Evolutionary conservation across 1,140 invertebrate genomes (phyloP), one percentile per base, ranked within the genome.

Genomic region (Magallana gigas): DNA sequence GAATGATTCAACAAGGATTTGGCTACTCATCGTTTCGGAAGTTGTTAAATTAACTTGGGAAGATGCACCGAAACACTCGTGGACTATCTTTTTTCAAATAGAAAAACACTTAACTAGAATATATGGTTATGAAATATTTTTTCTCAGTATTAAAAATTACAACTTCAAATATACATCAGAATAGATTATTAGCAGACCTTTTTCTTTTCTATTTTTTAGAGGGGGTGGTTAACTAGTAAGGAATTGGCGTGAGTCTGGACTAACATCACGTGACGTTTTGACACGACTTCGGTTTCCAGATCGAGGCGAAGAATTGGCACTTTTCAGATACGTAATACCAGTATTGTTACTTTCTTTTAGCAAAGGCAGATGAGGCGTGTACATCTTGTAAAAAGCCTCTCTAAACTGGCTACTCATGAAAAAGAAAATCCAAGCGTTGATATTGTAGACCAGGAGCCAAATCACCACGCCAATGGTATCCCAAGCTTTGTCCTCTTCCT

Each of bases 331-430:
- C 4, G 83, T 58, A 36, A 23, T 59, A 2, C 83, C 83, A 8
- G 83, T 84, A 48, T 16, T 62, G 16, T 84, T 59, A 16, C 57
- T 59, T 1, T 59, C 58, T 8, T 59, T 60, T 36, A 48, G 16
- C 83, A 59, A 36, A 9, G 57, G 59, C 1, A 59, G n/a, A 6
- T 62, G 18, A 84, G n/a, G 57, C 7, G 57, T 62, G 12, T 84
- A 84, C 83, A 84, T 62, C 16, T 84, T 59, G 9, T 62, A 58
- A 62, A 84, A 84, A 7, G 87, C 87, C 16, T 83, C 68, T 9
- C 88, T 68, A 58, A 89, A 89, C 80, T 89, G 88, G n/a, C 71
- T 62, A 83, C 88, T 89, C 88, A 89, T 89, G 9, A 89, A 83
- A 57, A 89, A 85, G 36, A 85, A 89, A 48, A 89, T 89, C 88